Conservation (phyloP, 2,888 invertebrate genomes). For the Phasia obesa region DNA sequence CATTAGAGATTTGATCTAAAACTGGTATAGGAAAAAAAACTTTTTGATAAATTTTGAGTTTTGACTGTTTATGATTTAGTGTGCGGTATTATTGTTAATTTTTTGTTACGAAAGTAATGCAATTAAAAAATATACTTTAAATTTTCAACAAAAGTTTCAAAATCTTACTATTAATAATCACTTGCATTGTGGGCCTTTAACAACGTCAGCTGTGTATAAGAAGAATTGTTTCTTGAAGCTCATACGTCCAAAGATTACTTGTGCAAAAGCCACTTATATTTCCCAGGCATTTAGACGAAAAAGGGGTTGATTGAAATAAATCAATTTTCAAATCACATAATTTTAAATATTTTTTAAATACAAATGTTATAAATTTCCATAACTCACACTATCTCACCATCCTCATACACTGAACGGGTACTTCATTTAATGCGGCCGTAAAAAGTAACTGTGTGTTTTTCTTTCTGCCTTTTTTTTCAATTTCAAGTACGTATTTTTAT, state of each 20-base stretch:
- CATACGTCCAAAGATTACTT: too few relatives aligned
- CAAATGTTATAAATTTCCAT: conserved; percentile 55
- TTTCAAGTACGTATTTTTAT: conserved; percentile 42
- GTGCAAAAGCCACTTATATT: conserved; percentile 24
- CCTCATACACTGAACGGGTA: neutral
- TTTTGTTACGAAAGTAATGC: too few relatives aligned
- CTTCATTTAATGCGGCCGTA: conserved; percentile 25
- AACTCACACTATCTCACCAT: conserved; percentile 4
- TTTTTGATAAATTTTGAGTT: too few relatives aligned
- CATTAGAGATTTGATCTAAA: too few relatives aligned
- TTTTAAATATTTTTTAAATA: conserved; percentile 46
- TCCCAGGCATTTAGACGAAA: conserved; percentile 34
- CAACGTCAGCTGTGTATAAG: neutral
- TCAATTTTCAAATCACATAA: conserved; percentile 53
- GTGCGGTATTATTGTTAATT: too few relatives aligned
- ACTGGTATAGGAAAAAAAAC: too few relatives aligned
- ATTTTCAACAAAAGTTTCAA: too few relatives aligned
- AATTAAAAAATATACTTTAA: too few relatives aligned
- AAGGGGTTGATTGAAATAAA: conserved; percentile 60
- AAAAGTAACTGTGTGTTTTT: conserved; percentile 57
- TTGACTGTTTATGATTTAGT: too few relatives aligned
- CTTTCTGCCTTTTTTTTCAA: conserved; percentile 9
- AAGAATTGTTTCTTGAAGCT: conserved; percentile 10
- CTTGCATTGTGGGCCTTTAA: neutral
- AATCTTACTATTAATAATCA: conserved; percentile 7